Evolutionary conservation across 2,113 vertebrate genomes (phyloP), one percentile per base, ranked within the genome.

Genomic region (Pachypanchax playfairii): DNA sequence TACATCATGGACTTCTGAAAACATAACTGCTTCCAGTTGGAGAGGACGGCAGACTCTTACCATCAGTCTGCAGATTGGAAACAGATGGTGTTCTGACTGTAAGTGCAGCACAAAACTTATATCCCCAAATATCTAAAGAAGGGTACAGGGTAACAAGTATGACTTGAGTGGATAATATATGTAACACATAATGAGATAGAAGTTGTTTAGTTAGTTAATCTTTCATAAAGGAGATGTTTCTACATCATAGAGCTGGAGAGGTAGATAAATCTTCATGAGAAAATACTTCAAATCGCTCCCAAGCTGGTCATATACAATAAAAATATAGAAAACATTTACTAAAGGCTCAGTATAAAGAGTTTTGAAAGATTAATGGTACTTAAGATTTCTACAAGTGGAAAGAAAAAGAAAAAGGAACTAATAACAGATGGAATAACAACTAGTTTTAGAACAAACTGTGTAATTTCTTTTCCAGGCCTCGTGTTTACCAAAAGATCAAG

Each of bases 11-110:
- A 43, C 20, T 44, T 69, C n/a, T 54, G 26, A 39, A n/a, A 35
- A 46, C 10, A 26, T 46, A 48, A 69, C 69, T 75, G 69, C 67
- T 80, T 75, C 36, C 53, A 84, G 42, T 75, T 60, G 8, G 50
- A 35, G 13, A 2, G 44, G 55, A 41, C 46, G 65, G 61, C 1
- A 36, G 26, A 51, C 49, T 21, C 74, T 75, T 48, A 63, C 35
- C 35, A 51, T 59, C 42, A 8, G 39, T 65, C 60, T 65, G 28
- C 66, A 57, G 55, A 86, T 71, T 83, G 56, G 58, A 83, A 83
- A 71, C 77, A 90, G 64, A 81, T 65, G 69, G 13, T 51, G 43
- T 38, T n/a, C 41, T 63, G 70, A 64, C 47, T 68, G 9, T n/a
- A 54, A 24, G 17, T 49, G 35, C 25, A 25, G 44, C 49, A 55